Conservation (phyloP, 1,140 invertebrate species). For the Lutraria rhynchaena region DNA sequence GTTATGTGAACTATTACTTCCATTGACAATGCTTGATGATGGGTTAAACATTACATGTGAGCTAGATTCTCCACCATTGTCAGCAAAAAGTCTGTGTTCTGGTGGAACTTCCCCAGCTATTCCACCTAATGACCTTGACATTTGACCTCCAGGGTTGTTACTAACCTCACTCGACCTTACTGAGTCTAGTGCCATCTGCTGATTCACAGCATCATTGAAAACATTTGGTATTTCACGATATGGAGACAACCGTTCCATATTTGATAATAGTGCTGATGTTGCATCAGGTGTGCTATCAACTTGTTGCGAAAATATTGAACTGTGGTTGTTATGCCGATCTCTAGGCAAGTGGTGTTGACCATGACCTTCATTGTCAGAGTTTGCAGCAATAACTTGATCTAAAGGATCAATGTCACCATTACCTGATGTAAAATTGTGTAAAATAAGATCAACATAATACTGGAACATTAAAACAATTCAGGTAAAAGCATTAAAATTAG, state of each 20-base stretch:
- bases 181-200: slow-evolving; percentile 9
- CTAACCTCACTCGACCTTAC: slow-evolving; percentile 17
- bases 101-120: slow-evolving; percentile 24
- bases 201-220: neutral
- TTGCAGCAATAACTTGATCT: slow-evolving; percentile 47
- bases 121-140: slow-evolving; percentile 22
- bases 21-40: neutral
- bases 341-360: slow-evolving; percentile 11
- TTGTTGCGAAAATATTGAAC: slow-evolving; percentile 33
- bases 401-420: slow-evolving; percentile 30
- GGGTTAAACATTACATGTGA: slow-evolving; percentile 44
- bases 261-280: slow-evolving; percentile 32
- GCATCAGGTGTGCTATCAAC: slow-evolving; percentile 1
- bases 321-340: slow-evolving; percentile 23
- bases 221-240: slow-evolving; percentile 41
- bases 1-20: slow-evolving; percentile 16
- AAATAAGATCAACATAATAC: too few relatives aligned
- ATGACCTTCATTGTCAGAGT: neutral
- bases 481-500: too few relatives aligned
- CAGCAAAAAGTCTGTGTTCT: slow-evolving; percentile 46
- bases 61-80: slow-evolving; percentile 2
- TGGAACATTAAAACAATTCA: too few relatives aligned
- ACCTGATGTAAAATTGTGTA: too few relatives aligned
- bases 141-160: slow-evolving; percentile 3
- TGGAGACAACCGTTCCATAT: slow-evolving; percentile 35